phyloP scores from a whole-genome alignment of 2,797 vertebrate species.

The Mormyrops boulengeri region DNA sequence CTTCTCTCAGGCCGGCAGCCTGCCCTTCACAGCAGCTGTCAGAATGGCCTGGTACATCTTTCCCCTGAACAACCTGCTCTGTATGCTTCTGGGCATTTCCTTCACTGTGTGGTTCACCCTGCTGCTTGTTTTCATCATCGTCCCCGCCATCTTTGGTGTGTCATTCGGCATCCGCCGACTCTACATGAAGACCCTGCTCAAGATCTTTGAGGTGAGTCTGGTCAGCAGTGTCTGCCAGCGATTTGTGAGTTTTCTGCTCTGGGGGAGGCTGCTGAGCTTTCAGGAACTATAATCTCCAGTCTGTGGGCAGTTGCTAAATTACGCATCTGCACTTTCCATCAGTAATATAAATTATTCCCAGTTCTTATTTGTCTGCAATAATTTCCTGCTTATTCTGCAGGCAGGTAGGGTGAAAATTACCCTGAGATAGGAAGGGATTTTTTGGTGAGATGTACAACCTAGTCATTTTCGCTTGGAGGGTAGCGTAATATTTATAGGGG shows the following conservation, averaged over 20 bases:
- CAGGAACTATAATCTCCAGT: neutral
- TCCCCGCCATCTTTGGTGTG: conserved; percentile 90
- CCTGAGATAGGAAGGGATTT: neutral
- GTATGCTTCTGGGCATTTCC: conserved; percentile 91
- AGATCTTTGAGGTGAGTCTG: conserved; percentile 82
- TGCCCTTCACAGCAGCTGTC: neutral
- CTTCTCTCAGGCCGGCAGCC: neutral
- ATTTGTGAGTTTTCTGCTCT: neutral
- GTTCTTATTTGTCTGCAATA: neutral
- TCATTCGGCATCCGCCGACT: conserved; percentile 91
- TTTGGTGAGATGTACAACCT: neutral
- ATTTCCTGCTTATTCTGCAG: neutral
- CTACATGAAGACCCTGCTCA: conserved; percentile 91
- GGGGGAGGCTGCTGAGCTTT: neutral
- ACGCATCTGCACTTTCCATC: neutral
- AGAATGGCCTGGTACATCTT: conserved; percentile 62
- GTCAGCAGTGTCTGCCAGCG: neutral
- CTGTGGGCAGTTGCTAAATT: neutral
- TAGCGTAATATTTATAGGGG: neutral
- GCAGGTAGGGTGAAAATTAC: neutral
- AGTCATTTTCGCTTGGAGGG: neutral
- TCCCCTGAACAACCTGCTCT: conserved; percentile 87
- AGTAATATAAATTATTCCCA: neutral
- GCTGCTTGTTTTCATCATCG: conserved; percentile 93
- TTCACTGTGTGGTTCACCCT: conserved; percentile 94